Conservation (phyloP, 2,797 vertebrate species). For the Cryptoprocta ferox region DNA sequence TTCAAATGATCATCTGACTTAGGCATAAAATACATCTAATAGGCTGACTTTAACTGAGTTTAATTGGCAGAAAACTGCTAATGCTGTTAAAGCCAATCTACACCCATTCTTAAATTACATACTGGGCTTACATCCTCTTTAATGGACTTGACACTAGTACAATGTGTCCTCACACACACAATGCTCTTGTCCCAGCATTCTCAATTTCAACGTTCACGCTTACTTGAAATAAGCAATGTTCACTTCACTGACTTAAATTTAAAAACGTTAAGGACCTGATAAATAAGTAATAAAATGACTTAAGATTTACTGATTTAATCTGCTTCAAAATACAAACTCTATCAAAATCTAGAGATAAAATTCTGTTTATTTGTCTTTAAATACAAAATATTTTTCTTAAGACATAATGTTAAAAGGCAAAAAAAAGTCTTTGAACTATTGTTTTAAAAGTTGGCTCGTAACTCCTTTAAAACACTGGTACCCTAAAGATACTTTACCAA, state of each 20-base stretch:
- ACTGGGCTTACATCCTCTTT: neutral
- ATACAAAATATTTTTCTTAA: constrained; percentile 43
- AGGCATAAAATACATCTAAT: neutral
- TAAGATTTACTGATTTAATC: constrained; percentile 3
- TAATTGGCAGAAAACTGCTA: constrained; percentile 40
- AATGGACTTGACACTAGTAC: neutral
- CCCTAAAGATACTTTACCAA: neutral
- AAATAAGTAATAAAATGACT: neutral
- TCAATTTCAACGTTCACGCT: neutral
- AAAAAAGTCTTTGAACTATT: neutral
- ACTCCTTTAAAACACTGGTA: constrained; percentile 31
- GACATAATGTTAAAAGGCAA: constrained; percentile 32
- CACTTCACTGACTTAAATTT: neutral
- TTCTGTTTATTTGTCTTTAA: constrained; percentile 52
- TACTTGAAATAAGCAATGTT: constrained; percentile 36
- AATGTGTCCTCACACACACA: neutral
- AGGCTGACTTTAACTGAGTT: neutral
- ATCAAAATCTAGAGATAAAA: constrained; percentile 16
- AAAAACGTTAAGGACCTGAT: neutral
- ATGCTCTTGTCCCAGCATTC: neutral
- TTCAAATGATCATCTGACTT: constrained; percentile 11
- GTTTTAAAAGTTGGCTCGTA: neutral
- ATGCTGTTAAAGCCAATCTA: neutral
- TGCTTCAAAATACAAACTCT: constrained; percentile 48
- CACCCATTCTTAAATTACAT: neutral